These are phyloP conservation scores for Rhogogaster chlorosoma DNA, from an alignment of 2,888 invertebrate genomes.

Conservation along the genomic window DNA sequence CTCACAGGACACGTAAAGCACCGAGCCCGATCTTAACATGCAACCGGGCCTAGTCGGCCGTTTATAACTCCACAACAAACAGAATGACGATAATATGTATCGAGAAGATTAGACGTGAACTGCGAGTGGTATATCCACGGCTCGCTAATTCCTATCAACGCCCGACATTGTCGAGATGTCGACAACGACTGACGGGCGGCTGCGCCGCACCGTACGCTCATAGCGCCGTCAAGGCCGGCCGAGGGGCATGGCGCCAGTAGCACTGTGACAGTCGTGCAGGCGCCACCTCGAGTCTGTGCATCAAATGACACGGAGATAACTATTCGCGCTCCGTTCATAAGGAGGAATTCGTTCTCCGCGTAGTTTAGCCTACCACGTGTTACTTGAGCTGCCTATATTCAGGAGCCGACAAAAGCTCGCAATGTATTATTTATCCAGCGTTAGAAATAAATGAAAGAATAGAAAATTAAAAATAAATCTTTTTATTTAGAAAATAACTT, in stretches of 20 bases:
- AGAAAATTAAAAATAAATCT: no score
- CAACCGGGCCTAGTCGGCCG: neutral
- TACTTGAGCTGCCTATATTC: neutral
- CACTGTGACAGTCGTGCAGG: neutral
- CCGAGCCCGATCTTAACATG: neutral
- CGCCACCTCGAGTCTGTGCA: neutral
- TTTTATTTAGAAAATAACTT: no score
- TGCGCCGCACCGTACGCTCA: conserved; percentile 4
- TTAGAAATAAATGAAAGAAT: no score
- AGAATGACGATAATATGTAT: no score
- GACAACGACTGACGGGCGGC: conserved; percentile 47
- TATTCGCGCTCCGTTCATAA: neutral
- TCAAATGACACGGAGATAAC: neutral
- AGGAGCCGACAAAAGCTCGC: neutral
- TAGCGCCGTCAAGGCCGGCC: neutral
- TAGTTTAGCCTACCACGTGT: neutral
- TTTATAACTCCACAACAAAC: neutral
- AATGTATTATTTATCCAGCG: no score
- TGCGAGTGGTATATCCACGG: neutral
- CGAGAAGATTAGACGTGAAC: conserved; percentile 9
- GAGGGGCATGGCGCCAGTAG: neutral
- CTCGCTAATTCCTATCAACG: neutral
- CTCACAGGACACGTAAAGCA: neutral
- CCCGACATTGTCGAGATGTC: conserved; percentile 44
- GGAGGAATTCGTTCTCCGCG: no score